A percentile compares a stretch with the other conserved stretches of the same genome.
phyloP scores from a whole-genome alignment of 1,140 invertebrate genomes.

The Aphis craccivora region DNA sequence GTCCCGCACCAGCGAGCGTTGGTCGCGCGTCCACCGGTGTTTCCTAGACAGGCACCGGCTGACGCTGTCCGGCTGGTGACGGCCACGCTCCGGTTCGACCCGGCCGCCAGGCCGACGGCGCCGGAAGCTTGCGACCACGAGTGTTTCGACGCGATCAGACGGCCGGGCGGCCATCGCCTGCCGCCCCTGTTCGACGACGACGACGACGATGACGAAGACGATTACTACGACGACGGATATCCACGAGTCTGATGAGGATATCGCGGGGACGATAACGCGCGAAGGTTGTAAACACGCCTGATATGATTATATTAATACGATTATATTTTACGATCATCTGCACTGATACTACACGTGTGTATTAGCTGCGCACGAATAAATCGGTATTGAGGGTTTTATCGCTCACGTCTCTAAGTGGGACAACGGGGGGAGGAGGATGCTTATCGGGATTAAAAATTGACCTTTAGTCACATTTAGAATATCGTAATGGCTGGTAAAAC shows the following conservation, averaged over 20 bases:
- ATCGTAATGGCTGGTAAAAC: too few species aligned
- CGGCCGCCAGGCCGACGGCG: background rate
- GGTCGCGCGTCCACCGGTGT: background rate
- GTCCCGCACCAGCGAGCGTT: background rate
- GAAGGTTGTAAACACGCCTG: background rate
- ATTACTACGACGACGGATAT: background rate
- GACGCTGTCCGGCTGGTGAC: background rate
- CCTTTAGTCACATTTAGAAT: too few species aligned
- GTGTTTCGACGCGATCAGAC: conserved; percentile 10
- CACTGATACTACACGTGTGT: too few species aligned
- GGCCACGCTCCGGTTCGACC: background rate
- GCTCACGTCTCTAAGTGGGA: too few species aligned
- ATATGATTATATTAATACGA: background rate
- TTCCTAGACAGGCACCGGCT: background rate
- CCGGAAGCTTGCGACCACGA: background rate
- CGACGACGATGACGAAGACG: background rate
- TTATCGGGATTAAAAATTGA: too few species aligned
- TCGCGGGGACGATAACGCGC: background rate
- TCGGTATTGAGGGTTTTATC: too few species aligned
- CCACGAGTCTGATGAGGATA: background rate
- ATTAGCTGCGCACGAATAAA: too few species aligned
- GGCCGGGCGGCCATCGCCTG: background rate
- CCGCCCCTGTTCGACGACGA: background rate
- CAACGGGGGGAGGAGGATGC: too few species aligned
- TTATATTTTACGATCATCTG: background rate